Conservation (phyloP, 2,888 invertebrate species). For the Miltochrista miniata region DNA sequence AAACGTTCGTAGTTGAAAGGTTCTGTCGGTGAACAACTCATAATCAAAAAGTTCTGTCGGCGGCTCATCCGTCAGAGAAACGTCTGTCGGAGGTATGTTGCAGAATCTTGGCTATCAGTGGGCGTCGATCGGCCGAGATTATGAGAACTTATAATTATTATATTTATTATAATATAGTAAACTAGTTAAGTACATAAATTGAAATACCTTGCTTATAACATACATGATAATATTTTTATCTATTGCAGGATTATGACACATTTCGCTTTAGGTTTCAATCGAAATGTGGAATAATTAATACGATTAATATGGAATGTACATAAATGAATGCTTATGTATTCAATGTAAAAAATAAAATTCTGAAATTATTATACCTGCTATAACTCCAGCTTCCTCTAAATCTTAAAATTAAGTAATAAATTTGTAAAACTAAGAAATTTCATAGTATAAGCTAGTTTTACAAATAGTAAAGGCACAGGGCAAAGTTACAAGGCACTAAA, state of each 20-base stretch:
- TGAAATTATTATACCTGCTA: conserved; percentile 11
- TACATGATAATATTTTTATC: neutral
- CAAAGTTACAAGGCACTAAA: conserved; percentile 34
- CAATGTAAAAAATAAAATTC: conserved; percentile 9
- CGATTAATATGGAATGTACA: conserved; percentile 8
- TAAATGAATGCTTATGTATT: conserved; percentile 6
- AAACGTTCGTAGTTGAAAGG: too few species aligned
- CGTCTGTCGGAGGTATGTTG: too few species aligned
- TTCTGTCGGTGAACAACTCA: too few species aligned
- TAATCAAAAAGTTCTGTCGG: too few species aligned
- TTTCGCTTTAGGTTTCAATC: conserved; percentile 69
- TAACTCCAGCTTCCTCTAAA: conserved; percentile 13
- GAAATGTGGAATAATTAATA: conserved; percentile 39
- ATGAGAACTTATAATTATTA: too few species aligned
- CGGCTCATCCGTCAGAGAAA: too few species aligned
- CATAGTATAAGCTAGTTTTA: conserved; percentile 1
- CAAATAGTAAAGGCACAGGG: conserved; percentile 16
- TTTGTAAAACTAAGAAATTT: too few species aligned
- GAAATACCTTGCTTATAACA: conserved; percentile 7
- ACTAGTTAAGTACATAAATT: too few species aligned
- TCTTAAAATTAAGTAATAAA: neutral
- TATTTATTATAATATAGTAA: too few species aligned
- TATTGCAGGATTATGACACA: conserved; percentile 32
- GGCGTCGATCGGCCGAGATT: too few species aligned
- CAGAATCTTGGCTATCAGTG: too few species aligned